A percentile compares a stretch with the other conserved stretches of the same genome.
Conservation (phyloP, 2,888 invertebrate genomes). For the Coenonympha arcania region DNA sequence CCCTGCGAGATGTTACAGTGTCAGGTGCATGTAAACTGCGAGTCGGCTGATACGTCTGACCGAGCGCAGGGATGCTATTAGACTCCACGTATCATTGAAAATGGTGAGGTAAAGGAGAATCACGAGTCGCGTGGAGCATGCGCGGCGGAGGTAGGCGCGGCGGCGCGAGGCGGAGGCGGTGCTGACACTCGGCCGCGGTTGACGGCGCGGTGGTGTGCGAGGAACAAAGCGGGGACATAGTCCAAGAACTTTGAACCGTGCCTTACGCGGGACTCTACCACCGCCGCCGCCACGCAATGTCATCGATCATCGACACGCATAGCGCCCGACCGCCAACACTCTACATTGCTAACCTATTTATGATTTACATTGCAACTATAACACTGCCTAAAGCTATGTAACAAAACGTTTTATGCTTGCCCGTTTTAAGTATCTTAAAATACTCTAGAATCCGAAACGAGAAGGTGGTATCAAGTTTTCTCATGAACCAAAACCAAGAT, state of each 20-base stretch:
- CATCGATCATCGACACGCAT: slow-evolving; percentile 64
- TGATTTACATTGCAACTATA: slow-evolving; percentile 35
- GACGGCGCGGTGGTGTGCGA: slow-evolving; percentile 46
- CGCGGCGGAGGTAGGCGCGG: slow-evolving; percentile 62
- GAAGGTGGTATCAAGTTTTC: too few relatives aligned
- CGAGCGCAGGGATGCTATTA: slow-evolving; percentile 44
- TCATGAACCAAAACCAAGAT: too few relatives aligned
- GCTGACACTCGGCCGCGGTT: slow-evolving; percentile 36
- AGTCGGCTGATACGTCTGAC: slow-evolving; percentile 40
- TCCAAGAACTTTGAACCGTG: slow-evolving; percentile 41
- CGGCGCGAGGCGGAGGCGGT: slow-evolving; percentile 44
- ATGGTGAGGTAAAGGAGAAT: slow-evolving; percentile 56
- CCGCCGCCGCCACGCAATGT: slow-evolving; percentile 50
- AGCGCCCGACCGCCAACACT: slow-evolving; percentile 36
- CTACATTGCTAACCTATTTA: slow-evolving; percentile 49
- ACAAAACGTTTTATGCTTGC: neutral
- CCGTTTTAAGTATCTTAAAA: neutral
- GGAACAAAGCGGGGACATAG: slow-evolving; percentile 51
- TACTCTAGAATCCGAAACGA: too few relatives aligned
- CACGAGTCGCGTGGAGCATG: slow-evolving; percentile 57
- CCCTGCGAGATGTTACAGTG: slow-evolving; percentile 34
- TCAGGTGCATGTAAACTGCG: slow-evolving; percentile 36
- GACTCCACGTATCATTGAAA: slow-evolving; percentile 54
- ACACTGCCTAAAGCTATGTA: neutral
- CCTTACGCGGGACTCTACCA: slow-evolving; percentile 44